Conservation (phyloP, 2,888 invertebrate genomes). For the Beris morrisii region DNA sequence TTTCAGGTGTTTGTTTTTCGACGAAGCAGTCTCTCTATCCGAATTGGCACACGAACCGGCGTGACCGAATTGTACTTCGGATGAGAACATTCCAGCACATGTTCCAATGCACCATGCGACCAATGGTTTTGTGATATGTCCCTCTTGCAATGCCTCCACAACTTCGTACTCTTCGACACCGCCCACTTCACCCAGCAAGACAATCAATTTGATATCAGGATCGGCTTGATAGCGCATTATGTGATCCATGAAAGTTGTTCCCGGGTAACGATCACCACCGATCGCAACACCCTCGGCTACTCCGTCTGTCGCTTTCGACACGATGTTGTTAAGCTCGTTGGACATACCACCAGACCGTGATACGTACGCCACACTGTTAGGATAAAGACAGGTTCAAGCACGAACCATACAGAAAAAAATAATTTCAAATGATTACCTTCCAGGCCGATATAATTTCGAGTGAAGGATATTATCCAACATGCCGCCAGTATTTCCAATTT, state of each 20-base stretch:
- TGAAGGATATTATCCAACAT: constrained; percentile 99
- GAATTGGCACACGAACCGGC: constrained; percentile 98
- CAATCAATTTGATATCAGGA: constrained; percentile 88
- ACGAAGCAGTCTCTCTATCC: constrained; percentile 86
- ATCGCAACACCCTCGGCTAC: constrained; percentile 98
- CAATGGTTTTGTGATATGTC: constrained; percentile 86
- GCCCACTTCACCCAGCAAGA: constrained; percentile 97
- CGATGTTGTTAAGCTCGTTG: constrained; percentile 97
- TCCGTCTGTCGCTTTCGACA: constrained; percentile 95
- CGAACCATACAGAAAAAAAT: background rate
- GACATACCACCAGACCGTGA: constrained; percentile 99
- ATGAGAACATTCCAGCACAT: constrained; percentile 82
- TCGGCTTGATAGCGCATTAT: constrained; percentile 82
- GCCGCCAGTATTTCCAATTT: constrained; percentile 99
- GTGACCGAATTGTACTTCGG: constrained; percentile 97
- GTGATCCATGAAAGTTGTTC: constrained; percentile 98
- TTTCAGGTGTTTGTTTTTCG: constrained; percentile 85
- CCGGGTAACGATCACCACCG: constrained; percentile 96
- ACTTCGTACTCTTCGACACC: constrained; percentile 98
- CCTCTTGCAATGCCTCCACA: constrained; percentile 79
- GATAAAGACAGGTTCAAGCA: constrained; percentile 8
- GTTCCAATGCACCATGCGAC: constrained; percentile 99
- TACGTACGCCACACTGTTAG: constrained; percentile 89
- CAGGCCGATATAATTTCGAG: constrained; percentile 94
- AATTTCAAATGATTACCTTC: constrained; percentile 60